These are phyloP conservation scores for Eurypyga helias DNA, from an alignment of 2,113 vertebrate species.

Conservation along the genomic window DNA sequence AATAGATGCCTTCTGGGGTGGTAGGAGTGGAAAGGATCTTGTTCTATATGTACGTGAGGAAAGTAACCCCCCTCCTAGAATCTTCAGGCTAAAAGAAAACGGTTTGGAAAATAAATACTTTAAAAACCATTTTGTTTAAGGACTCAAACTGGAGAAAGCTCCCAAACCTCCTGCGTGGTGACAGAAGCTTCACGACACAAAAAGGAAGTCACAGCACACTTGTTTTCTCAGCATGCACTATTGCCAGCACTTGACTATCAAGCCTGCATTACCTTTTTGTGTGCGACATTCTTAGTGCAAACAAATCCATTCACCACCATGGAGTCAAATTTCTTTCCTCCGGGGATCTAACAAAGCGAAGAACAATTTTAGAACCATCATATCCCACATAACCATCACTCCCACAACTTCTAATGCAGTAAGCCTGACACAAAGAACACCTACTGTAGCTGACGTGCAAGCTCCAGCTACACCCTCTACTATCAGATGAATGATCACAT, in stretches of 20 bases:
- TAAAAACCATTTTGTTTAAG: background rate
- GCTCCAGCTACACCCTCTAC: background rate
- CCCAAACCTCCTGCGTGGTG: background rate
- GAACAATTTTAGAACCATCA: background rate
- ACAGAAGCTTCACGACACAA: background rate
- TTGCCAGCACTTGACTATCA: background rate
- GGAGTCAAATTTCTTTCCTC: conserved; percentile 97
- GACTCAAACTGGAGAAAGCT: background rate
- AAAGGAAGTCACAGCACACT: background rate
- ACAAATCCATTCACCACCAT: conserved; percentile 93
- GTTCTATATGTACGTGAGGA: background rate
- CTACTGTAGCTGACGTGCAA: background rate
- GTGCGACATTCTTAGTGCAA: conserved; percentile 97
- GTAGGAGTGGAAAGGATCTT: background rate
- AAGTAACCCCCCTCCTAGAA: background rate
- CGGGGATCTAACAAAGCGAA: conserved; percentile 86
- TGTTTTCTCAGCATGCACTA: background rate
- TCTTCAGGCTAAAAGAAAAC: background rate
- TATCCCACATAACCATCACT: background rate
- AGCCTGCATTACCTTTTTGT: conserved; percentile 89
- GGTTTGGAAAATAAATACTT: background rate
- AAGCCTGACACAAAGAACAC: background rate
- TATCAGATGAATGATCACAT: background rate
- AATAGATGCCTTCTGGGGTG: background rate
- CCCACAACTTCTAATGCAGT: background rate